Evolutionary conservation across 1,140 invertebrate genomes (phyloP), one percentile per base, ranked within the genome.

Genomic region (Nasonia vitripennis): DNA sequence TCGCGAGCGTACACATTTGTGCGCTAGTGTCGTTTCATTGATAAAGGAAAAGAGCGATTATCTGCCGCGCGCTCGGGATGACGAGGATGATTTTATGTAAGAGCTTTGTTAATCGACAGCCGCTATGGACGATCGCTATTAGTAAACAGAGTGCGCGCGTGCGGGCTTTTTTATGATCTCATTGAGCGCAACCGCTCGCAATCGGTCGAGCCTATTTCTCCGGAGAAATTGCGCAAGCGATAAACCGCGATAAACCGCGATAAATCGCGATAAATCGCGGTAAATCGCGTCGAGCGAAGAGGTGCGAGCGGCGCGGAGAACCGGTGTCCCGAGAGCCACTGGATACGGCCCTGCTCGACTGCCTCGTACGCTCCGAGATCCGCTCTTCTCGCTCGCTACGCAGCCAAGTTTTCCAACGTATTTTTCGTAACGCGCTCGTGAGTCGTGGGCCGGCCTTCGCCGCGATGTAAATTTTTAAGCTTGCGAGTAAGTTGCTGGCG

Each of bases 1-100:
- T 27, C 31, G 34, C 34, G 12, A 3, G 34, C 7, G 73, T 75
- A 45, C 41, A 9, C 41, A 9, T 2, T 45, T 75, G 37, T 37
- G 31, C 73, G 51, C 55, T 75, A 70, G 74, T 81, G 48, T 31
- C 27, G 68, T 82, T 82, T 82, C 70, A 82, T 82, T 82, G 81
- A 82, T 82, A 71, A 82, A 82, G 70, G 68, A 82, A 73, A 81
- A 74, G 48, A 74, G 45, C 51, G 45, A 82, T 82, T 82, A 62
- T 17, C 55, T 62, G 17, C 55, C 20, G 55, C 55, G 55, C 55
- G 55, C 70, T 73, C 1, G 27, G 31, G 71, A 74, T 51, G 23
- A 82, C 55, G 55, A 62, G 55, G 51, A 17, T 81, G 41, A 34
- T 74, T 81, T 81, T 81, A 81, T 10, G 23, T 81, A 81, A 81